Percentiles rank a stretch among this genome's conserved stretches.
Evolutionary conservation across 2,888 invertebrate species (phyloP).

Genomic region (Eudiplozoon nipponicum): DNA sequence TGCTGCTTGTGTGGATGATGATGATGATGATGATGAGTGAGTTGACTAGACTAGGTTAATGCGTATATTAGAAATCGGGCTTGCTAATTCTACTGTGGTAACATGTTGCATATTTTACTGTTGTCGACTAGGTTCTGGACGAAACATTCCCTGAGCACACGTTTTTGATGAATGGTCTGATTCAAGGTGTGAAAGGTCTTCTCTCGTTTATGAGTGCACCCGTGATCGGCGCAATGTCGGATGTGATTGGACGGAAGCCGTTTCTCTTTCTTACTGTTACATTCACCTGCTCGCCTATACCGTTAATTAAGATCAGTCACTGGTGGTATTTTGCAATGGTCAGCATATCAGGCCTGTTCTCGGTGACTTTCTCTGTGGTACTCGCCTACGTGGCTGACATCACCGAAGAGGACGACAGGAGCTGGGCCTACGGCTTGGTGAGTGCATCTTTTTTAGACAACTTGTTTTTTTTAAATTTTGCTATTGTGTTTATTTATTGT

Average conservation of each 20-base stretch:
- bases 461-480: neutral
- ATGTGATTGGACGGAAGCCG: constrained; percentile 88
- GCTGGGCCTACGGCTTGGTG: constrained; percentile 69
- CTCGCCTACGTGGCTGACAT: constrained; percentile 98
- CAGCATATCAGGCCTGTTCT: constrained; percentile 85
- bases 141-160: constrained; percentile 92
- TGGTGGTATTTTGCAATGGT: constrained; percentile 99
- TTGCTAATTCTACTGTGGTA: no score
- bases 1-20: no score
- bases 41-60: no score
- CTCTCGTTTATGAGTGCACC: constrained; percentile 87
- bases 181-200: constrained; percentile 88
- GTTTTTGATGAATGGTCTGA: constrained; percentile 92
- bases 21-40: no score
- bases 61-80: no score
- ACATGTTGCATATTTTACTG: no score
- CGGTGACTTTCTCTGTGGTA: constrained; percentile 91
- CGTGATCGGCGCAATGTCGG: constrained; percentile 72
- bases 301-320: constrained; percentile 85
- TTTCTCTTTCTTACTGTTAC: constrained; percentile 84
- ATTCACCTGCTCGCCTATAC: constrained; percentile 91
- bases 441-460: no score
- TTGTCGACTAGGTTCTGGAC: constrained; percentile 68
- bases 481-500: neutral
- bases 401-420: constrained; percentile 71